phyloP scores from a whole-genome alignment of 1,140 invertebrate species.

The Dinoponera quadriceps region DNA sequence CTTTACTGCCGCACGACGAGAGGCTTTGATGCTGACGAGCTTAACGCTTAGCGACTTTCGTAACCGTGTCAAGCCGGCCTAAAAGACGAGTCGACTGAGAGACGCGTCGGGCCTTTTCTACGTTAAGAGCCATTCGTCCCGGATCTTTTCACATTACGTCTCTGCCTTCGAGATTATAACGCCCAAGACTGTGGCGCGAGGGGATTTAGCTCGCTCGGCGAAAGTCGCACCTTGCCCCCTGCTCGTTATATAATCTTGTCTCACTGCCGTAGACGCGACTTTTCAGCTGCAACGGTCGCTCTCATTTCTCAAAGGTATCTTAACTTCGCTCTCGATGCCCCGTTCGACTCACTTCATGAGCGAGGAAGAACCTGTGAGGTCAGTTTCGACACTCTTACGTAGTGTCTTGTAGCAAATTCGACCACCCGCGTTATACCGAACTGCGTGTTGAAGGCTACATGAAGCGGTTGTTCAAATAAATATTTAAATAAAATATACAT shows the following conservation, averaged over 20 bases:
- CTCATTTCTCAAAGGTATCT: neutral
- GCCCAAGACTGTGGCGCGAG: neutral
- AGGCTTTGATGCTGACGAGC: constrained; percentile 73
- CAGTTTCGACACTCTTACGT: no score
- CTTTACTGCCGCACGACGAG: constrained; percentile 65
- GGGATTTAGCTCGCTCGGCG: neutral
- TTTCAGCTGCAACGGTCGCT: constrained; percentile 15
- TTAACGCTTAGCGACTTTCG: constrained; percentile 72
- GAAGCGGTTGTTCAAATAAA: no score
- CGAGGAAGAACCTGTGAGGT: no score
- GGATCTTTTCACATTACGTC: constrained; percentile 51
- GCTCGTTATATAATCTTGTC: neutral
- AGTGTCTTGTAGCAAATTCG: no score
- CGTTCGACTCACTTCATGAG: no score
- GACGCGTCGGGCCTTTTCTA: constrained; percentile 50
- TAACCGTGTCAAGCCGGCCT: constrained; percentile 70
- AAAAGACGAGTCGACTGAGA: constrained; percentile 64
- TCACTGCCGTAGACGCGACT: neutral
- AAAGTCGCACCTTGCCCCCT: neutral
- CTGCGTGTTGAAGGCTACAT: no score
- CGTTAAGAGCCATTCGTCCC: constrained; percentile 57
- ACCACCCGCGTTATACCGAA: no score
- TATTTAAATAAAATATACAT: no score
- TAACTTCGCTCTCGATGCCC: neutral
- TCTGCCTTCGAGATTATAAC: constrained; percentile 46